phyloP scores from a whole-genome alignment of 2,113 vertebrate genomes.

The Panthera leo region DNA sequence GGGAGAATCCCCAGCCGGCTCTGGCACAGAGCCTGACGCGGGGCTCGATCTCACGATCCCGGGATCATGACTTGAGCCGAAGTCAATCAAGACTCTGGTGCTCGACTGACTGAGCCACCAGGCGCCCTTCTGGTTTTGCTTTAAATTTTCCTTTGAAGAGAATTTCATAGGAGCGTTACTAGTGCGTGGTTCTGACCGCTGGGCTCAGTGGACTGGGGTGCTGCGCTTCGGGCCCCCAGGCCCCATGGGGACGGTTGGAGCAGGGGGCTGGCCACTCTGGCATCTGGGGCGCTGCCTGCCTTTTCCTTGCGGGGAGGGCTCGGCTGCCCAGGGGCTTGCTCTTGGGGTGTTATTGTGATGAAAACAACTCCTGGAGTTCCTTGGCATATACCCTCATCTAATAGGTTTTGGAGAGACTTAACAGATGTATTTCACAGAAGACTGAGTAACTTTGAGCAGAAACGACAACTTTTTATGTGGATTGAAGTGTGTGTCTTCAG shows the following conservation, averaged over 20 bases:
- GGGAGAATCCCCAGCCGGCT: too few relatives aligned
- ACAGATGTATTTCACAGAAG: background rate
- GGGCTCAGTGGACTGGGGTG: background rate
- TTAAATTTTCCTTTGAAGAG: background rate
- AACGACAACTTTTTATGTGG: background rate
- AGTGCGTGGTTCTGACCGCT: too few relatives aligned
- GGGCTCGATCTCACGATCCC: too few relatives aligned
- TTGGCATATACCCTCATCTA: too few relatives aligned
- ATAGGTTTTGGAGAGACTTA: background rate
- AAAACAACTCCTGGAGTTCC: background rate
- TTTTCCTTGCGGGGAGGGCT: background rate
- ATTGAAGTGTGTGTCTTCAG: background rate
- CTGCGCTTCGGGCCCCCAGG: accelerated
- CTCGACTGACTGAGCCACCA: too few relatives aligned
- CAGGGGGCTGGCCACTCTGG: background rate
- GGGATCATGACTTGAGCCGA: too few relatives aligned
- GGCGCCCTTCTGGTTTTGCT: background rate
- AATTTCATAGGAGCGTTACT: too few relatives aligned
- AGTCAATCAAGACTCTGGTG: too few relatives aligned
- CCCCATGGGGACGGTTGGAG: accelerated
- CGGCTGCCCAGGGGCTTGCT: background rate
- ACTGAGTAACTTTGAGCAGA: background rate
- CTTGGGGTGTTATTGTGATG: background rate
- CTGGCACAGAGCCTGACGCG: too few relatives aligned
- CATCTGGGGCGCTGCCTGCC: background rate